Base-by-base conservation (phyloP, 37 sponge, comb jelly and placozoan species). In the Lycopodina hypogea region DNA sequence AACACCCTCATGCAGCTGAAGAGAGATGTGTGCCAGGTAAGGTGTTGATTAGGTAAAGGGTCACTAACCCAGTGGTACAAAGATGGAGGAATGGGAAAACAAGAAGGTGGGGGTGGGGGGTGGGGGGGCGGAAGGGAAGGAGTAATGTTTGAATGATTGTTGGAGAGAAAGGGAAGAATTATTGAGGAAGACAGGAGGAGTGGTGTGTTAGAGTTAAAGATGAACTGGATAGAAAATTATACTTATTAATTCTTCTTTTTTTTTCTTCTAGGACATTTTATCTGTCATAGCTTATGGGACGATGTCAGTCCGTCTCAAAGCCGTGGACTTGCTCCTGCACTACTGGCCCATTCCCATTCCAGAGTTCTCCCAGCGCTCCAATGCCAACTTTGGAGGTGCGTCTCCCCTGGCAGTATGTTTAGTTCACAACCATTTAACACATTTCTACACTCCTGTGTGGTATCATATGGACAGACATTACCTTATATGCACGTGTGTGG, bases 1-100 rank as follows among this genome's bases (percentile, higher is more conserved):
- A 80, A 81, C 68, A 78, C 81, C 0, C 76, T 90, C 64, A 90
- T 90, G 90, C 65, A 35, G 51, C 76, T 90, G 48, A 90, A 90
- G 81, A 84, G 74, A 51, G 70, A 90, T 39, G 78, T 90, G 52
- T 85, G 86, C 52, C 72, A 51, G 39, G 86, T 86, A 42, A 73
- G 80, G 33, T n/a, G 11, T 52, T 52, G 15, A 52, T 52, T 52
- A 52, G n/a, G n/a, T n/a, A n/a, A n/a, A n/a, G 48, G 48, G 48
- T 45, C 8, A 9, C 9, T 4, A 12, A 45, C 48, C 48, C 48
- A 9, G 48, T 45, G 48, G 9, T 4, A 45, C 48, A 9, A 12
- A 12, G 9, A 45, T 45, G 48, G 48, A 45, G 48, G 48, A 45
- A 45, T 12, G 48, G 9, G 48, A 45, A 45, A 45, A 45, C 9